These are phyloP conservation scores for Bactericera cockerelli DNA, from an alignment of 1,140 invertebrate genomes.

Conservation along the genomic window DNA sequence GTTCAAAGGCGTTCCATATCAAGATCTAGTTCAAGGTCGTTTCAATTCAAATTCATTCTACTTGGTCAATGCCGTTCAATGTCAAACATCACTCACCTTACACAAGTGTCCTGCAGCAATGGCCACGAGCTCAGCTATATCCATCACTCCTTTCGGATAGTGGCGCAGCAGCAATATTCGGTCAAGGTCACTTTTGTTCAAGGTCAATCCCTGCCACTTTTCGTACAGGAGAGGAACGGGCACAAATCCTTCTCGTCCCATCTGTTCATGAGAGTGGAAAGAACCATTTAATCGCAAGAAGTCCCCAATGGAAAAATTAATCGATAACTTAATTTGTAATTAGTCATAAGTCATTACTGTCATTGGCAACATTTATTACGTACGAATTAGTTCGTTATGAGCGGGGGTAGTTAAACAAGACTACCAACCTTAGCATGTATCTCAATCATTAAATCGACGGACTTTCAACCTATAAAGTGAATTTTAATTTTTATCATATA, in stretches of 20 bases:
- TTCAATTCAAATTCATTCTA: too few species aligned
- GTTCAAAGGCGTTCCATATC: too few species aligned
- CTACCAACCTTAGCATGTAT: too few species aligned
- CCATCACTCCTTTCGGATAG: conserved; percentile 30
- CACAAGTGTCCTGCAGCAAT: conserved; percentile 43
- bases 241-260: conserved; percentile 30
- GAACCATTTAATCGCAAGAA: conserved; percentile 11
- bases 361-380: neutral
- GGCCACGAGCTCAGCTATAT: conserved; percentile 47
- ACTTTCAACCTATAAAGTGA: too few species aligned
- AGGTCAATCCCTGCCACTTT: conserved; percentile 47
- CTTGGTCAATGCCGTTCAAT: too few species aligned
- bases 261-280: conserved; percentile 23
- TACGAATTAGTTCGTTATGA: neutral
- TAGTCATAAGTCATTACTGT: neutral
- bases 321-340: neutral
- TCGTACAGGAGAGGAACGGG: conserved; percentile 32
- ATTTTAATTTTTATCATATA: too few species aligned
- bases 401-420: too few species aligned
- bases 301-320: conserved; percentile 9
- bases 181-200: conserved; percentile 40
- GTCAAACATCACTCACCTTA: too few species aligned
- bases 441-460: too few species aligned
- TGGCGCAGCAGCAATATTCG: conserved; percentile 44
- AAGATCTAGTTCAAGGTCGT: too few species aligned